Evolutionary conservation across 2,888 invertebrate species (phyloP), one percentile per base, ranked within the genome.

Genomic region (Prosapia bicincta): DNA sequence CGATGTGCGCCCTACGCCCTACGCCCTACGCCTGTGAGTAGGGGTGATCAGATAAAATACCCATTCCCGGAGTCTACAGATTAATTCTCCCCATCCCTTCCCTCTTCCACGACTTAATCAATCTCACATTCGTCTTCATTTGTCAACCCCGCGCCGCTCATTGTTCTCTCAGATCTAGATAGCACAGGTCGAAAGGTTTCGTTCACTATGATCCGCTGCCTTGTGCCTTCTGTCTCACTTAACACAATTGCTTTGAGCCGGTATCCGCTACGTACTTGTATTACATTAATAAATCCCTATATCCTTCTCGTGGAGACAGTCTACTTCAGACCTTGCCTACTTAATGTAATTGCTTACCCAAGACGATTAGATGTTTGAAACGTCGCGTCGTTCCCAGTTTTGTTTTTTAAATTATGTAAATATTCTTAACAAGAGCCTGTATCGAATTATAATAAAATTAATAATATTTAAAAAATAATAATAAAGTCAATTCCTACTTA

Each of bases 81-180:
- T 54, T 54, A 54, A 54, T 54, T 54, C 54, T 20, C 54, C 54
- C 54, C 54, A 9, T 30, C 30, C 30, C 30, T n/a, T 38, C 38
- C 15, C 38, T 13, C 10, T 38, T 38, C 38, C 38, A 38, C 54
- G 54, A 54, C 54, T 54, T 54, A 54, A 54, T 54, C 54, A 54
- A 54, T 54, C 54, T 54, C 54, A 54, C 54, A 54, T 54, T 54
- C 54, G 54, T 54, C 54, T 54, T 54, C 54, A 54, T 54, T 54
- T 54, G 54, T 54, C 54, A 54, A 54, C n/a, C 54, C 54, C 54
- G 54, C 54, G 38, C 38, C 38, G 38, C 38, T 5, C 54, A 54
- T 54, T 54, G 54, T 54, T 54, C 54, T 20, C n/a, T 3, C 54
- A 54, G 54, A 54, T 54, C 20, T 54, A 54, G 54, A 54, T 54